Evolutionary conservation across 1,140 invertebrate genomes (phyloP), one percentile per base, ranked within the genome.

Genomic region (Globodera ellingtonae): DNA sequence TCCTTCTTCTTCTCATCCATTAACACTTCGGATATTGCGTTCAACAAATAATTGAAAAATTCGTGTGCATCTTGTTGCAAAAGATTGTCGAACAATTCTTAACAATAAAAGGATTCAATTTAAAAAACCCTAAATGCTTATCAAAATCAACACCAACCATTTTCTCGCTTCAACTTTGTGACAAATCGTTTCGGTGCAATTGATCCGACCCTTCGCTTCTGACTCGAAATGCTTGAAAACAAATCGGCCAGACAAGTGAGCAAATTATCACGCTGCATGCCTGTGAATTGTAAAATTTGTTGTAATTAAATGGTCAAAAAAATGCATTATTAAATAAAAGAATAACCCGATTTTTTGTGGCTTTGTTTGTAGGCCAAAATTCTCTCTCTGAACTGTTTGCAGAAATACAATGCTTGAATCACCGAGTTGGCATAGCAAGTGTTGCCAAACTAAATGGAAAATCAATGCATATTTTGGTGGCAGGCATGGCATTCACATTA

Each of bases 371-470:
- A 99, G 90, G 98, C 95, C 73, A 99, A 91, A 47, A 99, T 96
- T 91, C 95, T 98, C 87, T 99, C 97, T 90, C 98, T 93, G 90
- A 99, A 99, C 81, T 97, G 97, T 89, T 95, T 94, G 90, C 98
- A 99, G 90, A 99, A 99, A 90, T 98, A 99, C 76, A 99, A 92
- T 24, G 98, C 98, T 93, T 99, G 98, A 77, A 99, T 92, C 76
- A 99, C 98, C 65, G 96, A 98, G 91, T 99, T 99, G 90, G 96
- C 98, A 89, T 99, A 99, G 91, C 98, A 99, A 10, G 98, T 99
- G 91, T 99, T 99, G 77, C 98, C 98, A 93, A 99, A 99, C 95
- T 98, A 91, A 85, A 65, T 7, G 35, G 35, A 75, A 79, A 69
- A 56, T 77, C 65, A 56, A 73, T 75, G 66, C 67, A 71, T 78